These are phyloP conservation scores for Tringa solitaria DNA, from an alignment of 2,113 vertebrate species.

Conservation along the genomic window DNA sequence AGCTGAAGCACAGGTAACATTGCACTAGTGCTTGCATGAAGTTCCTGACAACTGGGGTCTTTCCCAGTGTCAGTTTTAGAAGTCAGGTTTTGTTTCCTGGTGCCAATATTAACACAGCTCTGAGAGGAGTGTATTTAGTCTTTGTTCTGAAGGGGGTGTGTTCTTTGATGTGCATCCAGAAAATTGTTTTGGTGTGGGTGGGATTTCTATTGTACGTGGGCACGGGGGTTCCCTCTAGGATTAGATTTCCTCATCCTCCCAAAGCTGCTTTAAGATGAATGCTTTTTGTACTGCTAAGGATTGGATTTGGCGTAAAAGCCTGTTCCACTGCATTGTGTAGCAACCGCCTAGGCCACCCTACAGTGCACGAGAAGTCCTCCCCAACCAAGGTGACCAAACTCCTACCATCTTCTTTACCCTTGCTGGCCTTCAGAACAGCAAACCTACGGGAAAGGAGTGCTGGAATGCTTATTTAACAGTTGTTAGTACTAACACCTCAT, in stretches of 20 bases:
- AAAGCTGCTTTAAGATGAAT: slow-evolving; percentile 47
- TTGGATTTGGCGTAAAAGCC: neutral
- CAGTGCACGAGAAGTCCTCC: rapidly evolving
- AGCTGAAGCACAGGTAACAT: neutral
- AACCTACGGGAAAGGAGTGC: neutral
- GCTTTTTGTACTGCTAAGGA: slow-evolving; percentile 13
- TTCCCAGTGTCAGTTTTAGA: neutral
- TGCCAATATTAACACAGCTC: neutral
- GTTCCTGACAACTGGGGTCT: neutral
- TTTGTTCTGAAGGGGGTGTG: neutral
- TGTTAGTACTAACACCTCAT: neutral
- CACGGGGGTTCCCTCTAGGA: neutral
- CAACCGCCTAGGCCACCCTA: neutral
- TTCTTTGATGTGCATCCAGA: slow-evolving; percentile 34
- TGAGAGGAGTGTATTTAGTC: neutral
- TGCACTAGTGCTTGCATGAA: neutral
- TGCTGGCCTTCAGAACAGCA: neutral
- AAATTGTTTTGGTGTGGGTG: slow-evolving; percentile 42
- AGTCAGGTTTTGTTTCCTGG: neutral
- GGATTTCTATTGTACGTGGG: slow-evolving; percentile 5
- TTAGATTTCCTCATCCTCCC: slow-evolving; percentile 36
- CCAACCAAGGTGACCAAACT: neutral
- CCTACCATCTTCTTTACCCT: neutral
- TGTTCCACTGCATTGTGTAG: neutral
- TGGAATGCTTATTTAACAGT: neutral